Base-by-base conservation (phyloP, 1,140 invertebrate genomes). In the Zaprionus ghesquierei region DNA sequence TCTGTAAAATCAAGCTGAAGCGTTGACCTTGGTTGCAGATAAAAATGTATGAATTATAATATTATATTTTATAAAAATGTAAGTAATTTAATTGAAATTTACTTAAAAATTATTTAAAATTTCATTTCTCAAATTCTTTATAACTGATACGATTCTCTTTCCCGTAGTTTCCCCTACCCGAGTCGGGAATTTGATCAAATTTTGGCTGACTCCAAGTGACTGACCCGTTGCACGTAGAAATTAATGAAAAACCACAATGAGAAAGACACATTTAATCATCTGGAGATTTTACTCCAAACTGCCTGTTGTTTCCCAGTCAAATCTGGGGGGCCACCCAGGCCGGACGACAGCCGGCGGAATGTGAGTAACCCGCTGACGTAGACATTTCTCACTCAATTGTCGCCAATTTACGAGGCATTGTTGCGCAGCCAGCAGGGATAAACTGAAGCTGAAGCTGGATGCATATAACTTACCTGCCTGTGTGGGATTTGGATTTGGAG, bases 361-460 rank as follows among this genome's bases (percentile, higher is more conserved):
- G 35, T 62, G 59, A 64, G 29, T 69, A 54, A 70, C 46, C 23
- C 58, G 46, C 49, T 56, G 77, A 66, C 66, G 71, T 50, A 20
- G 55, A 68, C 58, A 60, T 82, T 73, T 60, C 64, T 70, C 77
- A 78, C 78, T 86, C 82, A 86, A 78, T 86, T 81, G 70, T 70
- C 68, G 68, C 41, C 79, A 87, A 87, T 86, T 85, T 85, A 85
- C 70, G 81, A 59, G 77, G 69, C 82, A 77, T 75, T 75, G 79
- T 82, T 72, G 56, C 53, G 15, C n/a, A 41, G 35, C 35, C 35
- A 41, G 35, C n/a, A 35, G 70, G 25, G 38, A 44, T 29, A 70
- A 65, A 79, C 33, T 61, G 35, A 46, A 54, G 61, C n/a, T 58
- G 50, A 22, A 25, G 33, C 58, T 20, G 55, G 18, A 41, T 54